Evolutionary conservation across 2,888 invertebrate species (phyloP).

Genomic region (Polymixis lichenea): DNA sequence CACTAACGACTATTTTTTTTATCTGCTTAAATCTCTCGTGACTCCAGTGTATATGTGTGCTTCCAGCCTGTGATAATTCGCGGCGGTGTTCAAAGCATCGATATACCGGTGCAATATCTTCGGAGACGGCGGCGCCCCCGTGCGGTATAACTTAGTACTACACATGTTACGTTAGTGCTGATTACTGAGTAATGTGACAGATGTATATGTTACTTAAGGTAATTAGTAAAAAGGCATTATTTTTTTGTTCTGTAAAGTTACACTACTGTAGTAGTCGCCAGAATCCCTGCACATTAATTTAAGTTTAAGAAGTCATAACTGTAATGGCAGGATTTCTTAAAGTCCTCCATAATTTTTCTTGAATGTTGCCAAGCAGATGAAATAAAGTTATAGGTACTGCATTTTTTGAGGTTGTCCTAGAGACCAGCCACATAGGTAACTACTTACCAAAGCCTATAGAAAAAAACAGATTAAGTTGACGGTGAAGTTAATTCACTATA

Average conservation of each 20-base stretch:
- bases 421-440: background rate
- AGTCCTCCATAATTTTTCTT: no score
- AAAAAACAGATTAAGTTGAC: background rate
- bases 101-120: slow-evolving; percentile 71
- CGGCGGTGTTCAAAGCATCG: slow-evolving; percentile 74
- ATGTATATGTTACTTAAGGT: slow-evolving; percentile 29
- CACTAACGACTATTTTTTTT: background rate
- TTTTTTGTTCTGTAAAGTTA: background rate
- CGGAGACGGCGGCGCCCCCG: slow-evolving; percentile 72
- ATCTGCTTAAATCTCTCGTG: background rate
- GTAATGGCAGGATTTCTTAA: background rate
- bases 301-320: background rate
- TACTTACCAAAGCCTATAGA: background rate
- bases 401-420: background rate
- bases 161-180: slow-evolving; percentile 45
- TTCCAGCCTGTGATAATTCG: slow-evolving; percentile 61
- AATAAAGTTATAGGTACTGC: background rate
- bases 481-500: background rate
- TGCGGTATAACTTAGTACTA: slow-evolving; percentile 53
- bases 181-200: slow-evolving; percentile 64
- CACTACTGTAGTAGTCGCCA: background rate
- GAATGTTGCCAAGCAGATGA: background rate
- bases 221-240: slow-evolving; percentile 13
- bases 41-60: slow-evolving; percentile 62
- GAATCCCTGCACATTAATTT: background rate